Evolutionary conservation across 2,797 vertebrate species (phyloP).

Genomic region (Myripristis murdjan): DNA sequence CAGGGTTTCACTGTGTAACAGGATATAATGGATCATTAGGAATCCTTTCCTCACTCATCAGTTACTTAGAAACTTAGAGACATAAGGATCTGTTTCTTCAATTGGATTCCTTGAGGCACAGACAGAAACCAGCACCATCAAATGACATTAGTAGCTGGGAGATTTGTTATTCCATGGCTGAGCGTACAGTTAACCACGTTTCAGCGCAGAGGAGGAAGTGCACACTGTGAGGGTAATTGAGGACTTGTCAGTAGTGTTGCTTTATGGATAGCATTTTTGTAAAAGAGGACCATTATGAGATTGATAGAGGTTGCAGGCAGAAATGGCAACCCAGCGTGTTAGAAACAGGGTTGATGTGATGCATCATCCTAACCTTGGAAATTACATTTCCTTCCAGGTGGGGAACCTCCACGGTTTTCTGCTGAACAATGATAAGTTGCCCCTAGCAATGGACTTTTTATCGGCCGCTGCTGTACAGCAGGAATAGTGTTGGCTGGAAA

Average conservation of each 20-base stretch:
- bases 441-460: constrained; percentile 18
- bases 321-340: constrained; percentile 59
- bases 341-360: constrained; percentile 54
- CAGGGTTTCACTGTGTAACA: not conserved
- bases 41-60: constrained; percentile 20
- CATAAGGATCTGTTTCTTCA: constrained; percentile 28
- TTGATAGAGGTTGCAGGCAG: constrained; percentile 60
- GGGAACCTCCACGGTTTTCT: constrained; percentile 43
- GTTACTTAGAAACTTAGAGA: constrained; percentile 29
- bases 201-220: constrained; percentile 37
- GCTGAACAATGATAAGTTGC: constrained; percentile 29
- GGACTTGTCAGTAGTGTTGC: constrained; percentile 47
- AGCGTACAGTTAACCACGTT: constrained; percentile 44
- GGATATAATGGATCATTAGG: constrained; percentile 25
- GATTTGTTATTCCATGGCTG: constrained; percentile 36
- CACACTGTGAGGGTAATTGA: constrained; percentile 64
- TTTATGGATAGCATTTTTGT: constrained; percentile 58
- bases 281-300: constrained; percentile 69
- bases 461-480: not conserved
- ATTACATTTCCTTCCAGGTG: constrained; percentile 65
- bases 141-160: constrained; percentile 38
- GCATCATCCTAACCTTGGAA: constrained; percentile 46
- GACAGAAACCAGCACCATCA: constrained; percentile 36
- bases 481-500: not conserved
- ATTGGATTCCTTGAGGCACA: constrained; percentile 25